Base-by-base conservation (phyloP, 1,140 invertebrate species). In the Cephus cinctus region DNA sequence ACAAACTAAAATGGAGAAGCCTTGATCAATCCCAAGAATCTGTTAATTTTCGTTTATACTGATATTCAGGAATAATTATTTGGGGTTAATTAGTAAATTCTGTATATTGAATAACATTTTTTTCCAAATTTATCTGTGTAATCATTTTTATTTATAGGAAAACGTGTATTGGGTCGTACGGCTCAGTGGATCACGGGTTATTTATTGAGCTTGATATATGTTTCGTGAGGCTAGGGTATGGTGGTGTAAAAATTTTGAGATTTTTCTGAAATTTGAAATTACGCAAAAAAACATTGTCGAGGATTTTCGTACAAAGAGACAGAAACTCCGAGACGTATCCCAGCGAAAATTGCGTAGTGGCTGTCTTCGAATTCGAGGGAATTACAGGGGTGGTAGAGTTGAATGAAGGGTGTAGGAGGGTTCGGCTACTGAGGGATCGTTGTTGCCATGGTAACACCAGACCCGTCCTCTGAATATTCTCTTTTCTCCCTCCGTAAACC, bases 361-460 rank as follows among this genome's bases (percentile, higher is more conserved):
- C 58, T 59, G 61, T 66, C 65, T 66, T 66, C 44, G 53, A 62
- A 57, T 56, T 63, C 38, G 48, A 61, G 46, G 48, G 60, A 52
- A 64, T 64, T 62, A 65, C 54, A 64, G 57, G 59, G 57, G 52
- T 46, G 56, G 54, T 50, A 61, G 59, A 59, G 57, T 62, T 63
- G 62, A 67, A 69, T 63, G 61, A 67, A 68, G 63, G 59, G 67
- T 66, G 59, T 61, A 43, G 63, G 63, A 63, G 67, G 65, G 59
- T 66, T 67, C 56, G 52, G 60, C 67, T 70, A 71, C 69, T 71
- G 69, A 73, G 67, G 67, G 70, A 73, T 73, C 70, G 70, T 73
- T 73, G 70, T 73, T 71, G 63, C 70, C 55, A 71, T 73, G 63
- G 59, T 49, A 50, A 72, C 65, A 55, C 54, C 57, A 62, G 59